A percentile compares a stretch with the other conserved stretches of the same genome.
phyloP scores from a whole-genome alignment of 2,888 invertebrate genomes.

The Drosophila paranaensis region DNA sequence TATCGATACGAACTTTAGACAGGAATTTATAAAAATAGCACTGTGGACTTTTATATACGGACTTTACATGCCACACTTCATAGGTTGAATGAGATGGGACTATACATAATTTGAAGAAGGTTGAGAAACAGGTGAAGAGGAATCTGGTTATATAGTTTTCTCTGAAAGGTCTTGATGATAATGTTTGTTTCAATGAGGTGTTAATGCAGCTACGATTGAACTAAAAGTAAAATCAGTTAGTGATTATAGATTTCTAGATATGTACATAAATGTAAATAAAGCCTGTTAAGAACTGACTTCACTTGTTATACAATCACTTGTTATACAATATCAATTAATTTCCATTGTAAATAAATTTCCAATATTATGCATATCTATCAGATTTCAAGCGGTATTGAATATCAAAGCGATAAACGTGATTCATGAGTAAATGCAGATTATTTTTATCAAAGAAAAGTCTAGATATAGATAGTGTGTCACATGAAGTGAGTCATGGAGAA shows the following conservation, averaged over 20 bases:
- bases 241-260: not conserved
- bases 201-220: not conserved
- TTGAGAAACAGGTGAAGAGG: too few species aligned
- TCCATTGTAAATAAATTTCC: not conserved
- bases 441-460: constrained; percentile 23
- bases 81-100: not conserved
- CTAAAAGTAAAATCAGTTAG: not conserved
- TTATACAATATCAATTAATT: too few species aligned
- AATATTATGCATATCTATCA: constrained; percentile 3
- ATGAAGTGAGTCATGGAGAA: constrained; percentile 43
- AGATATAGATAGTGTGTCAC: constrained; percentile 49
- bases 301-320: too few species aligned
- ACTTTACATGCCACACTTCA: not conserved
- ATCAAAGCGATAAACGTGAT: constrained; percentile 27
- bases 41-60: not conserved
- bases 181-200: not conserved
- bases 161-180: rapidly evolving
- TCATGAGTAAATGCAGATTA: constrained; percentile 28
- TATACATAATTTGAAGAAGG: too few species aligned
- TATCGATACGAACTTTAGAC: constrained; percentile 31
- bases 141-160: not conserved
- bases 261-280: not conserved
- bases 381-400: constrained; percentile 3
- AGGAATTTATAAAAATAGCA: constrained; percentile 30
- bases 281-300: not conserved